These are phyloP conservation scores for Acanthornis magna DNA, from an alignment of 2,797 vertebrate species.

Conservation along the genomic window DNA sequence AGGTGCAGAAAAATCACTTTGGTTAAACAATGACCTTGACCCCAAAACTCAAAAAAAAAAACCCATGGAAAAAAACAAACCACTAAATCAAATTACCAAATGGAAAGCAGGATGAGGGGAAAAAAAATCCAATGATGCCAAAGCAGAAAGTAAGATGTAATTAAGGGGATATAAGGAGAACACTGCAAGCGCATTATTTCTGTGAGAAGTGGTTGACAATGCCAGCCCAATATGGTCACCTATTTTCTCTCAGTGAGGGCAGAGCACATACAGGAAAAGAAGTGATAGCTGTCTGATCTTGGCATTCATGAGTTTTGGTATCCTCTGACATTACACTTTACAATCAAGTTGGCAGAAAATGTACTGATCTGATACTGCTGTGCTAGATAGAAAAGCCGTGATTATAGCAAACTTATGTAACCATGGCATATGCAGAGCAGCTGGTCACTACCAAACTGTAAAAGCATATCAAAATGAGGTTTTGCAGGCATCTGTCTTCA, in stretches of 20 bases:
- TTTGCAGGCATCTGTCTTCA: slow-evolving; percentile 36
- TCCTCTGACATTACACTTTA: not conserved
- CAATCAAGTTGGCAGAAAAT: not conserved
- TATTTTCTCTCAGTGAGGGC: not conserved
- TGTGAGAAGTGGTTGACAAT: not conserved
- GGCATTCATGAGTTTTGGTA: not conserved
- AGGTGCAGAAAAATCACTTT: not conserved
- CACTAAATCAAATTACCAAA: not conserved
- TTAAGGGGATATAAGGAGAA: not conserved
- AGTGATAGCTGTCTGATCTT: not conserved
- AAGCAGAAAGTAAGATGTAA: not conserved
- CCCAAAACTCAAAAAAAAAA: not conserved
- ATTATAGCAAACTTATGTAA: not conserved
- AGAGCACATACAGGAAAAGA: not conserved
- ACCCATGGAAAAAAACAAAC: not conserved
- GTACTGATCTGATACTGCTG: not conserved
- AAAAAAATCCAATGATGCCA: not conserved
- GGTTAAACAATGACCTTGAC: not conserved
- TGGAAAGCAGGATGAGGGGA: not conserved
- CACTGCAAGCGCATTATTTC: not conserved
- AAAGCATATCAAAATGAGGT: slow-evolving; percentile 22
- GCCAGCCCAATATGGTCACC: not conserved
- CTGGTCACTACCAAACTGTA: slow-evolving; percentile 30
- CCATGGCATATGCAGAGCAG: slow-evolving; percentile 3
- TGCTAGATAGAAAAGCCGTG: not conserved